Conservation (phyloP, 2,797 vertebrate genomes). For the Scomberomorus guttatus region DNA sequence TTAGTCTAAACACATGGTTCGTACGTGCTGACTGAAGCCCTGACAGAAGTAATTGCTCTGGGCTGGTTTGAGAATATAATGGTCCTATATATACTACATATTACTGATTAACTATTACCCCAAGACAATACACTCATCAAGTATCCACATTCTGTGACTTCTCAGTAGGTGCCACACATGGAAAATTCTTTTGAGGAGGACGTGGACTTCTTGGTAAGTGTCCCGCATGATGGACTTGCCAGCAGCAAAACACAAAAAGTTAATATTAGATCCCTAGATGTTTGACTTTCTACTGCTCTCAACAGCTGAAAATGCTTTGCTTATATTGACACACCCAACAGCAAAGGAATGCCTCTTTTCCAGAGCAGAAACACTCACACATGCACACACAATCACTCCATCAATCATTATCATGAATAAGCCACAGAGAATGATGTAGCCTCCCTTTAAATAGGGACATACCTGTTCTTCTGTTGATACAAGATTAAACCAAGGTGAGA, state of each 20-base stretch:
- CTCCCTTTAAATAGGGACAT: conserved; percentile 54
- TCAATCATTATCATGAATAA: conserved; percentile 69
- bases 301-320: conserved; percentile 72
- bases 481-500: conserved; percentile 34
- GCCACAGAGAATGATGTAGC: conserved; percentile 29
- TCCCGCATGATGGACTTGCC: conserved; percentile 17
- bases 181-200: conserved; percentile 13
- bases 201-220: conserved; percentile 2
- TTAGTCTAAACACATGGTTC: conserved; percentile 28
- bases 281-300: conserved; percentile 68
- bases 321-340: conserved; percentile 71
- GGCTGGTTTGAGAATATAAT: conserved; percentile 36
- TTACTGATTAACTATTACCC: conserved; percentile 24
- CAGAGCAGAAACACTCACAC: conserved; percentile 43
- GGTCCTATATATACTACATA: conserved; percentile 12
- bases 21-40: conserved; percentile 35
- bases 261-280: conserved; percentile 66
- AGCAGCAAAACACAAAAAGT: conserved; percentile 54
- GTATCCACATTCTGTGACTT: conserved; percentile 4
- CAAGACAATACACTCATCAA: background rate
- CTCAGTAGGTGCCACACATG: conserved; percentile 9
- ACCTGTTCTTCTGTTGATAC: conserved; percentile 62
- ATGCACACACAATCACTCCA: conserved; percentile 47
- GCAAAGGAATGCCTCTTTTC: conserved; percentile 73
- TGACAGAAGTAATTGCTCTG: conserved; percentile 31